These are phyloP conservation scores for Aphidoletes aphidimyza DNA, from an alignment of 2,888 invertebrate species.

Conservation along the genomic window DNA sequence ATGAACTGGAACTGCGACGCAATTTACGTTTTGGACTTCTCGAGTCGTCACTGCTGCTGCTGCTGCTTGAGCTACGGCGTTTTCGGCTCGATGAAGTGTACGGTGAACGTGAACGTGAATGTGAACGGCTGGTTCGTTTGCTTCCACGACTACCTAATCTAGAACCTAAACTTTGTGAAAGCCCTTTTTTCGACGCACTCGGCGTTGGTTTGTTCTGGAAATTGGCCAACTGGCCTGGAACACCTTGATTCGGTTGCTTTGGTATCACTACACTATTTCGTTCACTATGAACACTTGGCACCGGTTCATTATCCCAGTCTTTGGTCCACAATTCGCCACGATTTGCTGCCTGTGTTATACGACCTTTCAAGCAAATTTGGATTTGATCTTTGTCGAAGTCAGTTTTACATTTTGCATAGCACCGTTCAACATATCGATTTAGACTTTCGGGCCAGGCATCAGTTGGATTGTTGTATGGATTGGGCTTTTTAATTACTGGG, in stretches of 20 bases:
- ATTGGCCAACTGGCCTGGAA: conserved; percentile 70
- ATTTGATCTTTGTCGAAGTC: conserved; percentile 92
- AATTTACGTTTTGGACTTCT: conserved; percentile 69
- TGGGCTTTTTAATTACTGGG: conserved; percentile 62
- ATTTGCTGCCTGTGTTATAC: conserved; percentile 90
- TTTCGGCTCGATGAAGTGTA: conserved; percentile 55
- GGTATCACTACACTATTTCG: conserved; percentile 73
- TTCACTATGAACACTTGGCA: conserved; percentile 88
- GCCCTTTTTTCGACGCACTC: conserved; percentile 64
- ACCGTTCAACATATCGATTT: conserved; percentile 89
- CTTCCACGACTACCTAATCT: conserved; percentile 68
- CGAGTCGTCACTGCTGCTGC: conserved; percentile 60
- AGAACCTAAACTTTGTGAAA: conserved; percentile 72
- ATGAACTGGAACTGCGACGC: conserved; percentile 64
- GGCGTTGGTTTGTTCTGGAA: conserved; percentile 69
- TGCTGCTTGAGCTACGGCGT: conserved; percentile 59
- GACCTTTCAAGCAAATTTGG: conserved; percentile 92
- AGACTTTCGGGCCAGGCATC: conserved; percentile 83
- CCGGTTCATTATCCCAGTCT: conserved; percentile 94
- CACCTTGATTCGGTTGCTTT: conserved; percentile 70
- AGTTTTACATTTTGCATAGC: conserved; percentile 90
- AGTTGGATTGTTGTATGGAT: conserved; percentile 69
- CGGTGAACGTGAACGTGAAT: conserved; percentile 61
- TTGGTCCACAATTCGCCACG: conserved; percentile 88
- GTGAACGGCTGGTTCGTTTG: conserved; percentile 63